A percentile compares a stretch with the other conserved stretches of the same genome.
Evolutionary conservation across 2,797 vertebrate genomes (phyloP).

Genomic region (Sebastes aleutianus): DNA sequence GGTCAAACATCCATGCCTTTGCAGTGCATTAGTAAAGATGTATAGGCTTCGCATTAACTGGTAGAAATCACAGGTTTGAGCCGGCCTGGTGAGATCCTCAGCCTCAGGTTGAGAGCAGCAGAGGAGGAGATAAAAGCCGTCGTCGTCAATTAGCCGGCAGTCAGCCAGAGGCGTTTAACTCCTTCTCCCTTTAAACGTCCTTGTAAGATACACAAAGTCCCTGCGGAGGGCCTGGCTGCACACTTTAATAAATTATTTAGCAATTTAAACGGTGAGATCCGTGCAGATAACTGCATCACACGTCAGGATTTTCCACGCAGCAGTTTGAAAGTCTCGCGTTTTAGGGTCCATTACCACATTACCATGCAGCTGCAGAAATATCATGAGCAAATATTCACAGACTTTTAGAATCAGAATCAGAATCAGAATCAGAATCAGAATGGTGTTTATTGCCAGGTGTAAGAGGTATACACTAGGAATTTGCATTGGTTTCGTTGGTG

Average conservation of each 20-base stretch:
- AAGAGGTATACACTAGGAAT: too few species aligned
- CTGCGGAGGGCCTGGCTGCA: conserved; percentile 78
- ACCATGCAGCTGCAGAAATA: conserved; percentile 44
- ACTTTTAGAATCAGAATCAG: not conserved
- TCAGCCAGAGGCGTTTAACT: conserved; percentile 81
- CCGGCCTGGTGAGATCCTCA: conserved; percentile 48
- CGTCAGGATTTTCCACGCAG: conserved; percentile 61
- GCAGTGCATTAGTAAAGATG: conserved; percentile 27
- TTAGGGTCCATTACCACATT: conserved; percentile 32
- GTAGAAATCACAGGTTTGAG: conserved; percentile 62
- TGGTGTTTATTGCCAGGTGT: too few species aligned
- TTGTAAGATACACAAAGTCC: conserved; percentile 81
- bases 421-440: too few species aligned
- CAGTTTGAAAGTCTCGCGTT: conserved; percentile 39
- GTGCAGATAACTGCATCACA: conserved; percentile 68
- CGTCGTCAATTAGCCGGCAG: conserved; percentile 80
- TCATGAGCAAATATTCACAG: not conserved
- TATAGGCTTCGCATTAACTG: conserved; percentile 44
- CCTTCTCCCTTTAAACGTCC: conserved; percentile 80
- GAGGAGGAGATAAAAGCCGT: conserved; percentile 77
- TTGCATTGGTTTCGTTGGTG: too few species aligned
- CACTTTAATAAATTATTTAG: conserved; percentile 85
- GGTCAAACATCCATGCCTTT: conserved; percentile 53
- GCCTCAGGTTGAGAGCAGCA: conserved; percentile 70
- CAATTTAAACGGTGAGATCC: conserved; percentile 80